Percentiles rank a stretch among this genome's conserved stretches.
phyloP scores from a whole-genome alignment of 2,797 vertebrate species.

The Malacoctenus gilli region DNA sequence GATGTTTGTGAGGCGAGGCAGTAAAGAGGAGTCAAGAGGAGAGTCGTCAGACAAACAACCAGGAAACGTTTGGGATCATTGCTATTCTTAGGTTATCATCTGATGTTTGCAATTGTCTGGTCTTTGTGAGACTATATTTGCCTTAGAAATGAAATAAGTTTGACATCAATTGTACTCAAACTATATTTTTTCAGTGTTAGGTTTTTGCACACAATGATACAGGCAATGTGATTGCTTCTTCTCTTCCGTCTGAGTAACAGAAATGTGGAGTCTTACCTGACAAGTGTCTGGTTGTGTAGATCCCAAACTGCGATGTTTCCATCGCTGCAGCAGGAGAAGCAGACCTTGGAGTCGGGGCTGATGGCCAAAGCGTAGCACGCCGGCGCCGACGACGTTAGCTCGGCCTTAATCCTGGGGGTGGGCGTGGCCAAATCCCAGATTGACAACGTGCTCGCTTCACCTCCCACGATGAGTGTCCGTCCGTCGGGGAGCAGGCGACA shows the following conservation, averaged over 20 bases:
- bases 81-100: too few species aligned
- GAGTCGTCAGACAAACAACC: too few species aligned
- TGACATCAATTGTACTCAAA: too few species aligned
- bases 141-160: too few species aligned
- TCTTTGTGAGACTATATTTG: too few species aligned
- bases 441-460: slow-evolving; percentile 94
- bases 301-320: slow-evolving; percentile 98
- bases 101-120: too few species aligned
- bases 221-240: too few species aligned
- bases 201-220: too few species aligned
- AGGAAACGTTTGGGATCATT: too few species aligned
- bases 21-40: slow-evolving; percentile 1
- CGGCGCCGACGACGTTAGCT: slow-evolving; percentile 93
- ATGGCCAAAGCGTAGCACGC: slow-evolving; percentile 97
- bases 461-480: slow-evolving; percentile 93
- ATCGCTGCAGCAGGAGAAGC: slow-evolving; percentile 97
- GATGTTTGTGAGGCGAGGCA: not conserved
- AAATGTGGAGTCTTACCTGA: slow-evolving; percentile 82
- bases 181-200: too few species aligned
- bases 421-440: slow-evolving; percentile 97
- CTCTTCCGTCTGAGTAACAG: slow-evolving; percentile 1
- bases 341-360: slow-evolving; percentile 97
- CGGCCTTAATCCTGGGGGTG: slow-evolving; percentile 95
- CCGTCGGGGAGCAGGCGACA: slow-evolving; percentile 95
- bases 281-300: slow-evolving; percentile 96